Percentiles rank a stretch among this genome's conserved stretches.
Evolutionary conservation across 2,113 vertebrate species (phyloP).

Genomic region (Saccopteryx bilineata): DNA sequence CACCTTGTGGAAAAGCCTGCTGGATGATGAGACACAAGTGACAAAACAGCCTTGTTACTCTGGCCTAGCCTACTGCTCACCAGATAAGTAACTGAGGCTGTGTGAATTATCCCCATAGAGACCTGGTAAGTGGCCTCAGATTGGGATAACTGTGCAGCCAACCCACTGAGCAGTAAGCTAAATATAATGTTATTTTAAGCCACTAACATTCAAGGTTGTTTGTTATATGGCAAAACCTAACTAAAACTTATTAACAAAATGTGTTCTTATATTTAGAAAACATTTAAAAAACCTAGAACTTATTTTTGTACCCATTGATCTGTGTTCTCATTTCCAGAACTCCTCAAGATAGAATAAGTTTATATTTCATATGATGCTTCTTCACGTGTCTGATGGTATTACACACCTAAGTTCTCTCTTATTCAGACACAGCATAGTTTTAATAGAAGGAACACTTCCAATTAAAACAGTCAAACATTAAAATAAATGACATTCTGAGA

Average conservation of each 20-base stretch:
- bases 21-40: background rate
- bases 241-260: background rate
- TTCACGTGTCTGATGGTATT: background rate
- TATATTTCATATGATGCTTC: background rate
- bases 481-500: background rate
- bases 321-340: background rate
- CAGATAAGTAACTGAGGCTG: accelerated
- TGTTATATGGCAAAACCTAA: background rate
- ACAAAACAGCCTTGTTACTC: background rate
- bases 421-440: background rate
- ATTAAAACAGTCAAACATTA: background rate
- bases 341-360: background rate
- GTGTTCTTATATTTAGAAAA: background rate
- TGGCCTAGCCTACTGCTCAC: background rate
- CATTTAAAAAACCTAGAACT: background rate
- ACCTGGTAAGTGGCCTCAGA: background rate
- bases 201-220: background rate
- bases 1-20: background rate
- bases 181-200: background rate
- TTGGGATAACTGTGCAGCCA: background rate
- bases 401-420: background rate
- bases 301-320: background rate
- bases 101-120: background rate
- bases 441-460: background rate
- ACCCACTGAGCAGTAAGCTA: background rate